Evolutionary conservation across 2,113 vertebrate species (phyloP).

Genomic region (Marcusenius ussheri): DNA sequence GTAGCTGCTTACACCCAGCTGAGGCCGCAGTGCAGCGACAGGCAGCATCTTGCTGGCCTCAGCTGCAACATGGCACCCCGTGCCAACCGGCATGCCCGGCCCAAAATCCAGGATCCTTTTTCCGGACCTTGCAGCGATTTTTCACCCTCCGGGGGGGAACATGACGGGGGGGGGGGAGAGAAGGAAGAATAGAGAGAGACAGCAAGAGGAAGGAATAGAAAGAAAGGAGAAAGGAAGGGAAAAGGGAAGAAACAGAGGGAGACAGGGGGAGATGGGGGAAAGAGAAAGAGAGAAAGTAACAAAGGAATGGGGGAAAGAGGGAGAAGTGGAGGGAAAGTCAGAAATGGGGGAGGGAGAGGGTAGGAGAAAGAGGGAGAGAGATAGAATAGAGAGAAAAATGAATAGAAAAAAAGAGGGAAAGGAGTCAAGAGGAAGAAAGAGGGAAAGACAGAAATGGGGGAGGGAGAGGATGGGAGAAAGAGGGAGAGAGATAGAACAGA

Average conservation of each 20-base stretch:
- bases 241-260: background rate
- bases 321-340: background rate
- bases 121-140: background rate
- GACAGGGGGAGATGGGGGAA: background rate
- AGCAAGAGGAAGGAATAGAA: background rate
- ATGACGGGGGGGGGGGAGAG: background rate
- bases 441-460: background rate
- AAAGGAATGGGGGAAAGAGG: background rate
- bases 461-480: background rate
- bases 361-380: background rate
- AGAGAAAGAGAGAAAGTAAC: background rate
- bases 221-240: background rate
- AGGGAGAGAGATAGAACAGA: background rate
- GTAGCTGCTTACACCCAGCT: slow-evolving; percentile 28
- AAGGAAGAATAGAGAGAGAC: background rate
- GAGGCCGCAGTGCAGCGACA: slow-evolving; percentile 22
- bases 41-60: slow-evolving; percentile 33
- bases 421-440: background rate
- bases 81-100: background rate
- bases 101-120: slow-evolving; percentile 4
- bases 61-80: background rate
- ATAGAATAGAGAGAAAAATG: background rate
- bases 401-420: background rate
- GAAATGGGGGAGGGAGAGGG: background rate
- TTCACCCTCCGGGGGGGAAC: background rate